These are phyloP conservation scores for Isurus oxyrinchus DNA, from an alignment of 2,113 vertebrate genomes.

Conservation along the genomic window DNA sequence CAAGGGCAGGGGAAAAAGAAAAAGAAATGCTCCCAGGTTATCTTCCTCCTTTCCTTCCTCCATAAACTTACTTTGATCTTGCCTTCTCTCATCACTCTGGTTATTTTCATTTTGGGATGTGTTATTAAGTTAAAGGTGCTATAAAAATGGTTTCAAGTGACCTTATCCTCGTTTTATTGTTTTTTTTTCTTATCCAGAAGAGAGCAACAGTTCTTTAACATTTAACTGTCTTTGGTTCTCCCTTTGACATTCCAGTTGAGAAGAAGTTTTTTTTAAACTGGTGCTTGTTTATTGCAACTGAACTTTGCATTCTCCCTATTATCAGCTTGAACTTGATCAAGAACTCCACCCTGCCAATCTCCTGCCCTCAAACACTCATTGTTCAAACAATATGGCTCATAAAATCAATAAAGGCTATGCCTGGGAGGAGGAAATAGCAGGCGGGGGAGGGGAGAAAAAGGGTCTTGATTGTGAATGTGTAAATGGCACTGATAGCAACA, in stretches of 20 bases:
- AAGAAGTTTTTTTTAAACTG: not conserved
- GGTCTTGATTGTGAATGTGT: not conserved
- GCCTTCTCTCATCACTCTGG: not conserved
- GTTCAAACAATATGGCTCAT: not conserved
- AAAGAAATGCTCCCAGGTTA: not conserved
- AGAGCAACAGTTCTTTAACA: not conserved
- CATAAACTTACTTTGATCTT: not conserved
- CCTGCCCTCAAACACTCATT: not conserved
- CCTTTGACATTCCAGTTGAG: not conserved
- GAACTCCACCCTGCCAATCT: not conserved
- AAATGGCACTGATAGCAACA: not conserved
- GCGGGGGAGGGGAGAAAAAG: not conserved
- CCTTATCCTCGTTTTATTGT: not conserved
- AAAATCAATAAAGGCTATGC: constrained; percentile 1
- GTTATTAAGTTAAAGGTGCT: not conserved
- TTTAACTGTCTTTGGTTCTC: not conserved
- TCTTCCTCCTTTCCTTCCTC: not conserved
- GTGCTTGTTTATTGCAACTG: not conserved
- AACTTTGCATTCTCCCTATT: not conserved
- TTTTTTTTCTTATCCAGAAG: not conserved
- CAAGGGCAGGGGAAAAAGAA: not conserved
- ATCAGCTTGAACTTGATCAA: not conserved
- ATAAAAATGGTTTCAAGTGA: not conserved
- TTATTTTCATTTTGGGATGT: not conserved
- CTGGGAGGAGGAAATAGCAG: not conserved